phyloP scores from a whole-genome alignment of 2,113 vertebrate genomes.

The Nansenia antarctica region DNA sequence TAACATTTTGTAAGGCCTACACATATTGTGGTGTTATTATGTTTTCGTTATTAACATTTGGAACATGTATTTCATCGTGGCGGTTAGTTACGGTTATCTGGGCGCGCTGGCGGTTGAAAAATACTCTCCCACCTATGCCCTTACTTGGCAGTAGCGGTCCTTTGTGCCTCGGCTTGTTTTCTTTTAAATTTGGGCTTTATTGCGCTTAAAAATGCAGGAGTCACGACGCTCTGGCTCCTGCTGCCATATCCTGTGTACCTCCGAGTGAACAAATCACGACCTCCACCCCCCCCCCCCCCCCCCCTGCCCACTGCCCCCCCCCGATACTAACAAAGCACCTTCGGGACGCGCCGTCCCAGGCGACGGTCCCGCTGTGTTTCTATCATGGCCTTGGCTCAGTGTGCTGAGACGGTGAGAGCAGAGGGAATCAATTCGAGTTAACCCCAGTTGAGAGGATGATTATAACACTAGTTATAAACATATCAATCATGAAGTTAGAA shows the following conservation, averaged over 20 bases:
- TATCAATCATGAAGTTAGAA: no score
- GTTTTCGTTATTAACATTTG: background rate
- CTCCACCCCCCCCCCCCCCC: constrained; percentile 53
- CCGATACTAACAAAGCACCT: constrained; percentile 71
- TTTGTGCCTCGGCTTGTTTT: constrained; percentile 28
- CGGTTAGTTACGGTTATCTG: background rate
- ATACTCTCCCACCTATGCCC: background rate
- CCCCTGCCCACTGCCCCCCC: constrained; percentile 48
- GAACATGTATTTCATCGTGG: background rate
- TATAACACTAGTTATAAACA: constrained; percentile 1
- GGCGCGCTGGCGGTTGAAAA: background rate
- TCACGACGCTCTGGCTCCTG: constrained; percentile 89
- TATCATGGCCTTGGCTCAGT: constrained; percentile 63
- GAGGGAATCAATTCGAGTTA: constrained; percentile 22
- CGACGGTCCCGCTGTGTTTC: constrained; percentile 75
- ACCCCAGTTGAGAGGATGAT: constrained; percentile 16
- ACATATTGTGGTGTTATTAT: background rate
- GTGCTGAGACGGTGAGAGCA: constrained; percentile 37
- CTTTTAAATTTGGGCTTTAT: constrained; percentile 46
- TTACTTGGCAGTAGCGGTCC: background rate
- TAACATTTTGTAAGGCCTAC: no score
- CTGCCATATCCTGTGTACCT: constrained; percentile 87
- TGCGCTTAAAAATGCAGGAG: constrained; percentile 68
- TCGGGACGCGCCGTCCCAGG: constrained; percentile 44
- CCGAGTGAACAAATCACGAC: constrained; percentile 80